These are phyloP conservation scores for Marmota monax DNA, from an alignment of 2,113 vertebrate genomes.

Conservation along the genomic window DNA sequence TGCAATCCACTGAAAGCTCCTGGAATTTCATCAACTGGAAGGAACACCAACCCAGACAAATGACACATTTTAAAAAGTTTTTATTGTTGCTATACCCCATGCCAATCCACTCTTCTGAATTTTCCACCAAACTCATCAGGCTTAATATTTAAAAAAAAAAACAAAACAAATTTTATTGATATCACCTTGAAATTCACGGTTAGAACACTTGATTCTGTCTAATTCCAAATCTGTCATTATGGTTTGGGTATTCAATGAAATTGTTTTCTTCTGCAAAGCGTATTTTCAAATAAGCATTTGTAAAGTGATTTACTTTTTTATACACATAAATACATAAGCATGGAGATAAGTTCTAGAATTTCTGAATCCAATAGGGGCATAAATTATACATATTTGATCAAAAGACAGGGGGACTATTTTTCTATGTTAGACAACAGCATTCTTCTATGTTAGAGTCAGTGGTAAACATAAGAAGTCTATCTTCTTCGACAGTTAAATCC, in stretches of 20 bases:
- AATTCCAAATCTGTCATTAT: not conserved
- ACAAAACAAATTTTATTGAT: not conserved
- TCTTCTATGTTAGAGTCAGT: not conserved
- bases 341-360: not conserved
- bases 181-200: not conserved
- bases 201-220: not conserved
- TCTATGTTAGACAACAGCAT: not conserved
- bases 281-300: not conserved
- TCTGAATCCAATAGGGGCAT: not conserved
- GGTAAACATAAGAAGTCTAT: not conserved
- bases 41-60: not conserved
- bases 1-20: not conserved
- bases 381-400: not conserved
- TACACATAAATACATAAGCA: not conserved
- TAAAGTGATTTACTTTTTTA: not conserved
- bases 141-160: not conserved
- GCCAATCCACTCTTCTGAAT: not conserved
- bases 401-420: not conserved
- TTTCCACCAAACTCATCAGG: not conserved
- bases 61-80: not conserved
- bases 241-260: not conserved
- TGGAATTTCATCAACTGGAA: not conserved
- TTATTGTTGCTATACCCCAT: not conserved
- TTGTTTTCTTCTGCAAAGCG: not conserved
- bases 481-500: not conserved